Evolutionary conservation across 1,140 invertebrate species (phyloP).

Genomic region (Nephila pilipes): DNA sequence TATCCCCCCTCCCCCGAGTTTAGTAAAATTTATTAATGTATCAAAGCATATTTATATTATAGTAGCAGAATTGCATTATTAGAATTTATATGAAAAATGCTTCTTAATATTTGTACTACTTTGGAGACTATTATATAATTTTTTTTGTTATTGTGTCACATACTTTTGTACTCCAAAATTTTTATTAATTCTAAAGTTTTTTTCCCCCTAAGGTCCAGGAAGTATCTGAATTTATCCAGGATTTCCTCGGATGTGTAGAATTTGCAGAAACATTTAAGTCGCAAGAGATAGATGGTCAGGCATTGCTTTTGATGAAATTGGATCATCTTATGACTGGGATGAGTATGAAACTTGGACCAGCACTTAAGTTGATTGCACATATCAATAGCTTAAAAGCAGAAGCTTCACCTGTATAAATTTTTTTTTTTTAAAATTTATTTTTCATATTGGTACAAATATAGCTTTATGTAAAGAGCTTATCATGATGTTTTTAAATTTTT

Average conservation of each 20-base stretch:
- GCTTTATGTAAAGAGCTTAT: background rate
- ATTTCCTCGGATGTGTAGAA: slow-evolving; percentile 92
- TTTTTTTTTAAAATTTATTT: background rate
- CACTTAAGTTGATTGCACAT: slow-evolving; percentile 86
- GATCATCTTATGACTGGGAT: slow-evolving; percentile 97
- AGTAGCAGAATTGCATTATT: too few species aligned
- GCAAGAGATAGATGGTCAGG: slow-evolving; percentile 98
- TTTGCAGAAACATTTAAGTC: slow-evolving; percentile 97
- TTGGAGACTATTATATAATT: too few species aligned
- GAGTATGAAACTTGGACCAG: slow-evolving; percentile 96
- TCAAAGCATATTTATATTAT: too few species aligned
- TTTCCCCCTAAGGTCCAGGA: slow-evolving; percentile 81
- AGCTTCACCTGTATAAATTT: background rate
- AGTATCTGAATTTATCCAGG: slow-evolving; percentile 90
- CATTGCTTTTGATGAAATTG: slow-evolving; percentile 94
- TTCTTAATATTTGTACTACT: too few species aligned
- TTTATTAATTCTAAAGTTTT: background rate
- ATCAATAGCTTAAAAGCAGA: slow-evolving; percentile 42
- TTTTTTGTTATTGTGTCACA: too few species aligned
- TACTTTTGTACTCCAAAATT: too few species aligned
- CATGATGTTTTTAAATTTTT: background rate
- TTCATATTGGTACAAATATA: background rate
- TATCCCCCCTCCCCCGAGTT: too few species aligned
- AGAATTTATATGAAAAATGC: too few species aligned
- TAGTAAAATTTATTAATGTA: too few species aligned